These are phyloP conservation scores for Arbacia lixula DNA, from an alignment of 53 echinoderm and acorn worm genomes.

Conservation along the genomic window DNA sequence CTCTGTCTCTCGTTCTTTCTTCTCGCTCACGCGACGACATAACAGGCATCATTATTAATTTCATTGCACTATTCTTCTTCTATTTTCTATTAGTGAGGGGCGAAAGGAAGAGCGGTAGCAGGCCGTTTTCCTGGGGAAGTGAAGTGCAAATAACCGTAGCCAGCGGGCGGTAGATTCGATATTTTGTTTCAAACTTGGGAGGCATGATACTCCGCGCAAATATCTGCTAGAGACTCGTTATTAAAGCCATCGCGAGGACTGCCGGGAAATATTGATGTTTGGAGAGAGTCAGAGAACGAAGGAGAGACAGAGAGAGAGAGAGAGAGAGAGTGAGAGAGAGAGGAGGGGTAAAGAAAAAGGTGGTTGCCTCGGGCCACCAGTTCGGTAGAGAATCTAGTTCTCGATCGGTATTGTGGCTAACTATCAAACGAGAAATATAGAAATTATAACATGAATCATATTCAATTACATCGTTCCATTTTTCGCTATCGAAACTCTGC, in stretches of 20 bases:
- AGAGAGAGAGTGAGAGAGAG: background rate
- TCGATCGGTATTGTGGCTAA: constrained; percentile 2
- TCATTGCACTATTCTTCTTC: constrained; percentile 17
- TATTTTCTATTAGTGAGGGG: constrained; percentile 7
- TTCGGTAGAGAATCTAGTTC: constrained; percentile 15
- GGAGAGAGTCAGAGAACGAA: too few species aligned
- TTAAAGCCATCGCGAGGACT: constrained; percentile 11
- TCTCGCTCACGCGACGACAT: constrained; percentile 16
- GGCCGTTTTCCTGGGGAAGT: constrained; percentile 36
- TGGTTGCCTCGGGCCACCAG: constrained; percentile 18
- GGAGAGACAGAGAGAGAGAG: too few species aligned
- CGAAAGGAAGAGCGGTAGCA: constrained; percentile 3
- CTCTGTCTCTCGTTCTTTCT: constrained; percentile 1
- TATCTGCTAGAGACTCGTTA: constrained; percentile 17
- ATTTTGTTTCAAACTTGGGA: constrained; percentile 53
- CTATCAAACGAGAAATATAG: constrained; percentile 4
- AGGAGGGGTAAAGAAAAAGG: too few species aligned
- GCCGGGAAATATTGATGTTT: constrained; percentile 48
- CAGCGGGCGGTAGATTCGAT: constrained; percentile 35
- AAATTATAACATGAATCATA: constrained; percentile 13
- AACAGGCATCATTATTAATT: constrained; percentile 48
- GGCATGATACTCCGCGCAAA: constrained; percentile 48
- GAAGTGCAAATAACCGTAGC: constrained; percentile 61
- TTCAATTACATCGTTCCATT: too few species aligned
- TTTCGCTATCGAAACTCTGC: too few species aligned